Evolutionary conservation across 2,113 vertebrate species (phyloP), one percentile per base, ranked within the genome.

Genomic region (Damaliscus lunatus): DNA sequence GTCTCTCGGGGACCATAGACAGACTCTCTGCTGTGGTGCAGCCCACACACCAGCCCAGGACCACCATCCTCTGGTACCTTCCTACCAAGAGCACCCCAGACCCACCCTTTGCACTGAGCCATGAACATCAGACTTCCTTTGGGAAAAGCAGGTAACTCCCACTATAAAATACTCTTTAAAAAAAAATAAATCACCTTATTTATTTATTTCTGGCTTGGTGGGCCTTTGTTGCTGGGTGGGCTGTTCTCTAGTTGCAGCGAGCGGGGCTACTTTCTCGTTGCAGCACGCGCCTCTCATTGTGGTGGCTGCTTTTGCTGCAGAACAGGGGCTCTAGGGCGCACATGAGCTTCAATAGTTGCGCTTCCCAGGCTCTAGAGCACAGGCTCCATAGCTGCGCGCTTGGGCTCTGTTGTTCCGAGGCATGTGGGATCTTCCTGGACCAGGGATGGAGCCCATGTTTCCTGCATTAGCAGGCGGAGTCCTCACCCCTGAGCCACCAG

Each of bases 91-190:
- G 16, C 21, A 11, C 31, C 52, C 13, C 14, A 92, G 48, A 94
- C 92, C 71, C 95, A 99, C 99, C 97, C 98, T 60, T 57, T 94
- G 57, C 19, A 97, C 0, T 87, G 97, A 9, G 98, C 98, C 23
- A 96, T 98, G 85, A 99, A 99, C 21, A 86, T 98, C 92, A 98
- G 1, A 27, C 98, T 98, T 53, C 71, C 97, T 10, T 25, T 1
- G 29, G 96, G 27, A 94, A 98, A 96, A 27, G 12, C 27, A 11
- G 99, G 98, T 0, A 97, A 40, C 8, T 98, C 98, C 99, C 99
- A 98, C 15, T 19, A 96, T 50, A 99, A 74, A 74, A 25, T 23
- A 74, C 67, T 74, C 19, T 74, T 74, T 11, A 12, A 67, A n/a
- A 67, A 62, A 31, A 14, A 14, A 9, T 21, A 21, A 36, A 23